These are phyloP conservation scores for Forficula auricularia DNA, from an alignment of 1,140 invertebrate species.

Conservation along the genomic window DNA sequence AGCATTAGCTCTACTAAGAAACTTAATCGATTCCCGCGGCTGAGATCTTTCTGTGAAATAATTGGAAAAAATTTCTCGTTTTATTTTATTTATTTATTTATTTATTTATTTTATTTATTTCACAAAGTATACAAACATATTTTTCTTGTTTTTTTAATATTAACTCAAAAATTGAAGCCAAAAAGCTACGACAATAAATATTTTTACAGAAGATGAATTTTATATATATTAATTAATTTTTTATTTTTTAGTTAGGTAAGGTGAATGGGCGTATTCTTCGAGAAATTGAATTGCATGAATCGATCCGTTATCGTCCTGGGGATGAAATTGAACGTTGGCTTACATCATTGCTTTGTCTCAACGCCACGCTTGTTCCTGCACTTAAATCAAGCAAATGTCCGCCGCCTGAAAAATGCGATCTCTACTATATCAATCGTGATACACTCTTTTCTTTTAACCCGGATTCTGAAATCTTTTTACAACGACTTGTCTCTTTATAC, in stretches of 20 bases:
- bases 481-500: constrained; percentile 79
- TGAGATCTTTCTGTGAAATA: no score
- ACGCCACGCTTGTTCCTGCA: constrained; percentile 47
- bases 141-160: no score
- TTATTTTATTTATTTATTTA: no score
- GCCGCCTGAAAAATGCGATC: constrained; percentile 72
- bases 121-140: no score
- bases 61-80: no score
- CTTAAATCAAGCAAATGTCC: constrained; percentile 62
- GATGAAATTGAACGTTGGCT: constrained; percentile 89
- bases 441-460: constrained; percentile 94
- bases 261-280: not conserved
- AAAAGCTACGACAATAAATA: no score
- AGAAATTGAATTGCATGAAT: constrained; percentile 65
- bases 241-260: constrained; percentile 19
- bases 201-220: no score
- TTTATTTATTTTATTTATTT: no score
- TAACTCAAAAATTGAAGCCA: no score
- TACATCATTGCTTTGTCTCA: constrained; percentile 77
- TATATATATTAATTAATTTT: no score
- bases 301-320: constrained; percentile 79
- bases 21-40: no score
- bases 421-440: constrained; percentile 84
- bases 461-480: constrained; percentile 86
- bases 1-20: no score